Evolutionary conservation across 2,797 vertebrate species (phyloP).

Genomic region (Protosalanx chinensis): DNA sequence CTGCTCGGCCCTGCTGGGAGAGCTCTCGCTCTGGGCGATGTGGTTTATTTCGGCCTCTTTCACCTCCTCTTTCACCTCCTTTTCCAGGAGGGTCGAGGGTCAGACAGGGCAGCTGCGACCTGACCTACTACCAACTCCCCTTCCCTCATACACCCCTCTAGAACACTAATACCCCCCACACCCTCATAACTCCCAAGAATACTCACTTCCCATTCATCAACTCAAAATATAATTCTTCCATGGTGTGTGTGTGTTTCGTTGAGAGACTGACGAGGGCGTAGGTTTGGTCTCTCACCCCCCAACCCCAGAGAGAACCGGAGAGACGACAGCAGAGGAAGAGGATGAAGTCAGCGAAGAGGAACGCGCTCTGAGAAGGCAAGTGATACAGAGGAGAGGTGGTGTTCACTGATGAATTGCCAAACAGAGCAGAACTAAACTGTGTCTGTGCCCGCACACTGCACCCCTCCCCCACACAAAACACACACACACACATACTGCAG

Average conservation of each 20-base stretch:
- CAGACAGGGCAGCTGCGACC: constrained; percentile 6
- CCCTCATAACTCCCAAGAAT: constrained; percentile 4
- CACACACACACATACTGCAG: constrained; percentile 3
- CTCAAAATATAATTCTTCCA: background rate
- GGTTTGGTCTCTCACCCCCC: too few species aligned
- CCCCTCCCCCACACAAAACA: background rate
- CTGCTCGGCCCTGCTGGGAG: too few species aligned
- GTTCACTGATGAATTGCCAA: constrained; percentile 64
- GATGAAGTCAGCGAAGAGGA: constrained; percentile 28
- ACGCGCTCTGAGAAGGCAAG: constrained; percentile 39
- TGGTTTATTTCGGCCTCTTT: too few species aligned
- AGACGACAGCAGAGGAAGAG: background rate
- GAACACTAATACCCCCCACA: constrained; percentile 10
- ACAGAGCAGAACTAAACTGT: constrained; percentile 71
- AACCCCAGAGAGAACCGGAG: constrained; percentile 15
- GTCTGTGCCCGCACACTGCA: constrained; percentile 27
- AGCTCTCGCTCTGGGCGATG: too few species aligned
- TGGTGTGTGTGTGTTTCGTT: background rate
- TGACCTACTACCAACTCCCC: background rate
- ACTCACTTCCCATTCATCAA: background rate
- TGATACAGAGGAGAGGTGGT: constrained; percentile 1
- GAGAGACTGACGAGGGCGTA: background rate
- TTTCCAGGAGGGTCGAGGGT: too few species aligned
- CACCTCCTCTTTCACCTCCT: too few species aligned
- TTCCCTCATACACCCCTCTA: background rate